phyloP scores from a whole-genome alignment of 2,797 vertebrate genomes.

The Pithecia hirsuta region DNA sequence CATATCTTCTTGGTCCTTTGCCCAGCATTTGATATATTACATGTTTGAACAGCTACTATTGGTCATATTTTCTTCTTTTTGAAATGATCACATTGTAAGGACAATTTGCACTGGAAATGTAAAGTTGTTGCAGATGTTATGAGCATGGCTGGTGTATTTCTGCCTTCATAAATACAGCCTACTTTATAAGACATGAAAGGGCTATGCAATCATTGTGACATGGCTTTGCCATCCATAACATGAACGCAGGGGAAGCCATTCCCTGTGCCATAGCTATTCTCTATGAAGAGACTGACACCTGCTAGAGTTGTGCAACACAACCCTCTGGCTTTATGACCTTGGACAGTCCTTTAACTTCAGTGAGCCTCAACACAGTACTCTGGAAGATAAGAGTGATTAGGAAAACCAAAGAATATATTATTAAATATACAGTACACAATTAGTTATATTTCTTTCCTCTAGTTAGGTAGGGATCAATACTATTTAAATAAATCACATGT shows the following conservation, averaged over 20 bases:
- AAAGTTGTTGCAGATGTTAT: not conserved
- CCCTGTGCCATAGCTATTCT: not conserved
- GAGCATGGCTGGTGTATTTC: not conserved
- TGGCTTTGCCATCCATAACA: not conserved
- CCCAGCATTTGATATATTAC: not conserved
- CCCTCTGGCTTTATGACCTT: not conserved
- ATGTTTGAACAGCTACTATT: not conserved
- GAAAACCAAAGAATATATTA: not conserved
- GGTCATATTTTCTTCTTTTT: not conserved
- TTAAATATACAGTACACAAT: not conserved
- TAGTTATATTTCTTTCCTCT: not conserved
- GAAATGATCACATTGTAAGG: not conserved
- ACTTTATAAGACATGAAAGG: not conserved
- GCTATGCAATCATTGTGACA: not conserved
- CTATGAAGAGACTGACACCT: not conserved
- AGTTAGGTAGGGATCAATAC: not conserved
- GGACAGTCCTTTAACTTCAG: not conserved
- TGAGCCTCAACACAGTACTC: not conserved
- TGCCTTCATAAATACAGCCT: not conserved
- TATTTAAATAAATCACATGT: not conserved
- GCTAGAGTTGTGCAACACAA: not conserved
- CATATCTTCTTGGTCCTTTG: not conserved
- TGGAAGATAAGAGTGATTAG: not conserved
- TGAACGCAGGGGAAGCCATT: not conserved
- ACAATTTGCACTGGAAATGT: not conserved